Conservation (phyloP, 2,888 invertebrate species). For the Catocala fraxini region DNA sequence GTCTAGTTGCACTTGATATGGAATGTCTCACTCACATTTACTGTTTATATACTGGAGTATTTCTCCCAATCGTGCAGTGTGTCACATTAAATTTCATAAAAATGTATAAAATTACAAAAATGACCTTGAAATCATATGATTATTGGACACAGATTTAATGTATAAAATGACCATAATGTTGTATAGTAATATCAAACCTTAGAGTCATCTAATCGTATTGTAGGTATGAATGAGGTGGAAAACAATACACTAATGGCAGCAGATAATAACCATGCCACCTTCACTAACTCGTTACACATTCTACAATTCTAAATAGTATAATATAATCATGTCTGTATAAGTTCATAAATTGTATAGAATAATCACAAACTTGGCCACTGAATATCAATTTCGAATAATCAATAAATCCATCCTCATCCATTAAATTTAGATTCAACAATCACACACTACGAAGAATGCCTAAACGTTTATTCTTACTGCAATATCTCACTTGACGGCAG, state of each 20-base stretch:
- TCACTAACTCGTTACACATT: constrained; percentile 77
- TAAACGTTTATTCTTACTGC: constrained; percentile 41
- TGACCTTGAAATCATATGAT: constrained; percentile 77
- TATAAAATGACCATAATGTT: constrained; percentile 72
- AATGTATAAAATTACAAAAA: constrained; percentile 88
- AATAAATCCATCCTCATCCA: constrained; percentile 48
- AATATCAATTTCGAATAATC: constrained; percentile 60
- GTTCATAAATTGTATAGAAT: constrained; percentile 84
- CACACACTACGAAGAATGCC: constrained; percentile 49
- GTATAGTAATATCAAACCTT: constrained; percentile 84
- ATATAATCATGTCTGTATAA: constrained; percentile 82
- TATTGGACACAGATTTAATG: constrained; percentile 70
- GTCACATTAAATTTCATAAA: constrained; percentile 82
- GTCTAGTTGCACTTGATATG: constrained; percentile 76
- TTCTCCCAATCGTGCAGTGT: constrained; percentile 75
- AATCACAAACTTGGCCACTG: constrained; percentile 83
- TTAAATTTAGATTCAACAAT: constrained; percentile 51
- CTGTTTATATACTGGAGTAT: constrained; percentile 71
- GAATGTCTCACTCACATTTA: constrained; percentile 85
- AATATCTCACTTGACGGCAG: constrained; percentile 38
- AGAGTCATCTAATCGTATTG: constrained; percentile 67
- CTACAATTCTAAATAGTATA: constrained; percentile 81
- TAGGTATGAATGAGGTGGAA: constrained; percentile 72
- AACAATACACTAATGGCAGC: constrained; percentile 70
- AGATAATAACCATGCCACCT: constrained; percentile 59